Percentiles rank a stretch among this genome's conserved stretches.
These are phyloP conservation scores for Phocoena phocoena DNA, from an alignment of 2,113 vertebrate genomes.

Conservation along the genomic window DNA sequence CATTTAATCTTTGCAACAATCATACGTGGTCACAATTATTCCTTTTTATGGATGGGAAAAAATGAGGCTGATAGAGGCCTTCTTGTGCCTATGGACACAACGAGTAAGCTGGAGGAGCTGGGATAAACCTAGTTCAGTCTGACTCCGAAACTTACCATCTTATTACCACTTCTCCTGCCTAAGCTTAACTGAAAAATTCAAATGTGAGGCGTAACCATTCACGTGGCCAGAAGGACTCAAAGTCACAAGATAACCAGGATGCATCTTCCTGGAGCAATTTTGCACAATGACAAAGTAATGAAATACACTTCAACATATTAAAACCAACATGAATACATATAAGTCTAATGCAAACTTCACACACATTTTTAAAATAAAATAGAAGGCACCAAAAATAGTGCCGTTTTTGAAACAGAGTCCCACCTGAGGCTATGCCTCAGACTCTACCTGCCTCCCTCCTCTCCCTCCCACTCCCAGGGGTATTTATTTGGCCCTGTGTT, in stretches of 20 bases:
- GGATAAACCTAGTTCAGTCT: background rate
- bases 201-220: background rate
- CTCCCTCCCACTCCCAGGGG: rapidly evolving
- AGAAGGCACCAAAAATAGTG: no score
- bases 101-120: background rate
- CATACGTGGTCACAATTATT: background rate
- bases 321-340: background rate
- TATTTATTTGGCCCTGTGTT: background rate
- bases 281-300: background rate
- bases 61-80: background rate
- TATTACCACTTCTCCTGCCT: background rate
- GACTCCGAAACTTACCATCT: background rate
- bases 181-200: background rate
- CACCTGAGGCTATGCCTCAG: background rate
- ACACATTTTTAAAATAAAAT: background rate
- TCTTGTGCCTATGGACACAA: background rate
- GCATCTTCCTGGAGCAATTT: background rate
- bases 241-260: background rate
- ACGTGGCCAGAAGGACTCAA: background rate
- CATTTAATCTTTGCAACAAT: background rate
- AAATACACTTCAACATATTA: background rate
- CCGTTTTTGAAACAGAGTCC: background rate
- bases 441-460: background rate
- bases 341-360: background rate
- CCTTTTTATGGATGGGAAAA: background rate